Evolutionary conservation across 1,140 invertebrate genomes (phyloP), one percentile per base, ranked within the genome.

Genomic region (Zaprionus davidi): DNA sequence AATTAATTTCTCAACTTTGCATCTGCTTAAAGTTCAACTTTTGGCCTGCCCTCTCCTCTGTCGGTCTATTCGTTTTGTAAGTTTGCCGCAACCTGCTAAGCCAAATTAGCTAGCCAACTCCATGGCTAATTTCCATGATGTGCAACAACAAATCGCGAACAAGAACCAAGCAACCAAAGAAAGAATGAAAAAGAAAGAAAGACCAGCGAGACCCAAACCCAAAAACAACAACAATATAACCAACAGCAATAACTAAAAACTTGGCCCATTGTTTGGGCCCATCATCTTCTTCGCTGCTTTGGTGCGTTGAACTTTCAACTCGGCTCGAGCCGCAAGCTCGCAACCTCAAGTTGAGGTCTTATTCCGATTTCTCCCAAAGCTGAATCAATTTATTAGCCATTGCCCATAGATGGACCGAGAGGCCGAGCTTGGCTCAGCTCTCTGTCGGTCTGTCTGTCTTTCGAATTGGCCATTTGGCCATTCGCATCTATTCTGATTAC

Each of bases 281-380:
- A 55, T 34, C 9, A 55, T 34, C 9, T 63, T 65, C 75, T 62
- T 34, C 3, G 31, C 31, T 9, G 31, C 9, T 3, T 55, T 53
- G 56, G 77, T 82, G 58, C 84, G 78, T 84, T 90, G 84, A 88
- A 90, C 84, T 90, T 88, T 88, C 85, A 88, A 84, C 84, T 76
- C 46, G 71, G 36, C 58, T 55, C 26, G 55, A 53, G 11, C 17
- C 36, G 5, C 34, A 36, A 36, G 26, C 51, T 5, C 38, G 24
- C 55, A 60, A 24, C 31, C 24, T 38, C 20, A 55, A 44, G 24
- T 22, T 41, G n/a, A 63, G 31, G 49, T 63, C 66, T 51, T 55
- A 66, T 57, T 63, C 49, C n/a, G 66, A 65, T 77, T 63, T 77
- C 70, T 73, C 69, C 34, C 12, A 20, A 46, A 56, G 78, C 65